Evolutionary conservation across 2,888 invertebrate genomes (phyloP).

Genomic region (Meandrusa payeni): DNA sequence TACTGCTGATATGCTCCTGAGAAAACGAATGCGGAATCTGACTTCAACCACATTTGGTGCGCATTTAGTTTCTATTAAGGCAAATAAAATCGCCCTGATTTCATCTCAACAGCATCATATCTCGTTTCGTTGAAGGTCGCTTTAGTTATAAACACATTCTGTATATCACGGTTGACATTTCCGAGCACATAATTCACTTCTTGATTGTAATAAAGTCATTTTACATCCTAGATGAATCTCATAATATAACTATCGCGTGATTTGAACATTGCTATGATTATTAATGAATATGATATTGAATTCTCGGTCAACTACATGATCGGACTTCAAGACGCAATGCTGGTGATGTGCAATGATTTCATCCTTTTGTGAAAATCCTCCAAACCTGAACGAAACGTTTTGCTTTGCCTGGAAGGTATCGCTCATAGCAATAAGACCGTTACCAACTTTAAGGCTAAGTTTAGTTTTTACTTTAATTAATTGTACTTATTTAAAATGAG

Average conservation of each 20-base stretch:
- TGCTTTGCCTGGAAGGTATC: too few relatives aligned
- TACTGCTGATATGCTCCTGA: conserved; percentile 26
- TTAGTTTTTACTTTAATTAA: too few relatives aligned
- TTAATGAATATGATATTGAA: too few relatives aligned
- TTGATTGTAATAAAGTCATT: conserved; percentile 2
- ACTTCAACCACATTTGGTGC: conserved; percentile 40
- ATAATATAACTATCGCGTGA: not conserved
- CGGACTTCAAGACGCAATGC: too few relatives aligned
- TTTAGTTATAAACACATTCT: conserved; percentile 15
- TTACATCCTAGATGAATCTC: not conserved
- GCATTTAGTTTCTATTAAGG: conserved; percentile 38
- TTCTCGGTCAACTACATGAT: not conserved
- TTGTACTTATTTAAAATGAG: too few relatives aligned
- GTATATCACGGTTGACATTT: conserved; percentile 15
- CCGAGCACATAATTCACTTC: conserved; percentile 5
- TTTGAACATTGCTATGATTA: too few relatives aligned
- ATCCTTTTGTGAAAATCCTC: too few relatives aligned
- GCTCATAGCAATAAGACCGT: too few relatives aligned
- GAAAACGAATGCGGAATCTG: conserved; percentile 48
- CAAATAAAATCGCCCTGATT: conserved; percentile 28
- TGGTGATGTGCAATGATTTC: too few relatives aligned
- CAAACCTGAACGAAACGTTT: too few relatives aligned
- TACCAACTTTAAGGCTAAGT: too few relatives aligned
- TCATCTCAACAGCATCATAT: conserved; percentile 22
- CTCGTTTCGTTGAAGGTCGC: conserved; percentile 20